Base-by-base conservation (phyloP, 2,888 invertebrate species). In the Caenorhabditis japonica region DNA sequence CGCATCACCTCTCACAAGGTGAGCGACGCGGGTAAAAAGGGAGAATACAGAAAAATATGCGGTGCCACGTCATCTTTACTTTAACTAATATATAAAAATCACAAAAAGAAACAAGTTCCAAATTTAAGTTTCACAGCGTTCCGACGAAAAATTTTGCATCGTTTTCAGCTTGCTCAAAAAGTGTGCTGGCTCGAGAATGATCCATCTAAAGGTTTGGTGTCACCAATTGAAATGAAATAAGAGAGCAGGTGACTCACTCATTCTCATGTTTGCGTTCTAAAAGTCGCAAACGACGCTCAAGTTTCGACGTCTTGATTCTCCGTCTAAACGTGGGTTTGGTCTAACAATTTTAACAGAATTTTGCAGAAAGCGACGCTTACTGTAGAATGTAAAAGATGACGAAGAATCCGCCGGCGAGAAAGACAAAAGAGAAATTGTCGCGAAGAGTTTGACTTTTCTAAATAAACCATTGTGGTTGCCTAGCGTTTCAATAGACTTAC, bases 181-280 rank as follows among this genome's bases (percentile, higher is more conserved):
- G 27, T 66, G 56, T 8, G 66, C 47, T 27, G 56, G 56, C 51
- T 56, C 56, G 36, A 56, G 56, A 51, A 56, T 53, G 47, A 64
- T 64, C 62, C 64, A 66, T 56, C 56, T 53, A 44, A 56, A 44
- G 39, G 19, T 39, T 25, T 49, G 56, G 41, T 39, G 33, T 43
- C 55, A 30, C 51, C 0, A 27, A 2, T n/a, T 8, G 4, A 27
- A 23, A 21, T n/a, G 23, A 13, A n/a, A 30, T n/a, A n/a, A n/a
- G 30, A 15, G 41, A 15, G 2, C 5, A 0, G 5, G 41, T 66
- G 66, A 66, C 56, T 66, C 66, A 64, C 64, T 64, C 62, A 52
- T 53, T 55, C 56, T 56, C 56, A 30, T 66, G 66, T 66, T 66
- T 66, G 66, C 66, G 66, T 55, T 66, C 66, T 55, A 64, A 64